phyloP scores from a whole-genome alignment of 2,888 invertebrate genomes.

The Gryllus longicercus region DNA sequence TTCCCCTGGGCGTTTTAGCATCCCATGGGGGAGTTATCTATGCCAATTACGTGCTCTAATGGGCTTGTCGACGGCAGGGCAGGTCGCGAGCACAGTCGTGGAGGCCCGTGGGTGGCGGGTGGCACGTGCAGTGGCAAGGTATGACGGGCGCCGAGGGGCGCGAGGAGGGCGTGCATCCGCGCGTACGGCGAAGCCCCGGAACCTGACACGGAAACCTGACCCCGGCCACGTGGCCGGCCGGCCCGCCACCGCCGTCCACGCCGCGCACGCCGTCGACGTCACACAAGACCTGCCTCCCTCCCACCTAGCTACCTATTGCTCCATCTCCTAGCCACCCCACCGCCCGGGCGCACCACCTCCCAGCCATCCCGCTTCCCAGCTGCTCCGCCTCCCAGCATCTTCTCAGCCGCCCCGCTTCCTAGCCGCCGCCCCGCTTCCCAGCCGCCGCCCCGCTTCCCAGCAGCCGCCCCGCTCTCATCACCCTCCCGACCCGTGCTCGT shows the following conservation, averaged over 20 bases:
- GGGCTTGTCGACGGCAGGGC: neutral
- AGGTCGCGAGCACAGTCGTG: neutral
- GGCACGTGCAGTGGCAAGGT: neutral
- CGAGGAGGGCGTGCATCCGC: neutral
- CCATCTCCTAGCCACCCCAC: too few relatives aligned
- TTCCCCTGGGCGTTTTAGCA: neutral
- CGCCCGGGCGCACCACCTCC: too few relatives aligned
- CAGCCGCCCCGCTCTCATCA: too few relatives aligned
- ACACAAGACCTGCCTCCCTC: too few relatives aligned
- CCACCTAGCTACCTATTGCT: too few relatives aligned
- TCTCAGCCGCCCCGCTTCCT: too few relatives aligned
- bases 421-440: too few relatives aligned
- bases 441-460: too few relatives aligned
- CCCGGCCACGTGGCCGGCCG: neutral
- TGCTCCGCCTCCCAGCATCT: too few relatives aligned
- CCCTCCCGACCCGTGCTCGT: too few relatives aligned
- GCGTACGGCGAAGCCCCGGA: constrained; percentile 3
- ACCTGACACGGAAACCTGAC: neutral
- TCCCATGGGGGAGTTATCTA: neutral
- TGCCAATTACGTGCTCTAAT: neutral
- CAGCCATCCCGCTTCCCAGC: too few relatives aligned
- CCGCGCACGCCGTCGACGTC: too few relatives aligned
- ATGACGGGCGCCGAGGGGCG: neutral
- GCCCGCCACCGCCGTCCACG: neutral
- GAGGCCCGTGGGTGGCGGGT: neutral